Percentiles rank a stretch among this genome's conserved stretches.
Evolutionary conservation across 2,888 invertebrate species (phyloP).

Genomic region (Lampropteryx suffumata): DNA sequence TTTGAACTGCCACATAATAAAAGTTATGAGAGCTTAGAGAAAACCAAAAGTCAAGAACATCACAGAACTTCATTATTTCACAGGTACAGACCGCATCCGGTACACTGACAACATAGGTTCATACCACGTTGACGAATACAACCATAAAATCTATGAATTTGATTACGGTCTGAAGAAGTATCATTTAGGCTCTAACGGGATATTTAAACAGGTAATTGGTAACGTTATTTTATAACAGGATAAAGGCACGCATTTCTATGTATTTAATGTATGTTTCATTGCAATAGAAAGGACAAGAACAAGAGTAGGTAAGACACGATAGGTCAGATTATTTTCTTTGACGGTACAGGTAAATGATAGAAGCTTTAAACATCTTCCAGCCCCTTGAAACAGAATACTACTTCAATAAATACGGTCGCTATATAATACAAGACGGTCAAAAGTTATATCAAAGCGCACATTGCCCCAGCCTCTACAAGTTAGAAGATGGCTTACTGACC

Average conservation of each 20-base stretch:
- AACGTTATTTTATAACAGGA: too few relatives aligned
- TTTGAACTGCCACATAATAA: too few relatives aligned
- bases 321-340: too few relatives aligned
- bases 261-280: too few relatives aligned
- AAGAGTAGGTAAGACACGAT: too few relatives aligned
- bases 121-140: conserved; percentile 60
- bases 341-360: too few relatives aligned
- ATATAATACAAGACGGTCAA: conserved; percentile 41
- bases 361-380: conserved; percentile 5
- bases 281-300: too few relatives aligned
- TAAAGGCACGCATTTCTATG: too few relatives aligned
- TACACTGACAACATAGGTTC: conserved; percentile 51
- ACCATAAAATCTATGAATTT: conserved; percentile 61
- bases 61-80: conserved; percentile 1
- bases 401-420: conserved; percentile 59
- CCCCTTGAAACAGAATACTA: conserved; percentile 41
- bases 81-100: conserved; percentile 51
- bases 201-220: conserved; percentile 41
- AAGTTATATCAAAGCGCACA: conserved; percentile 57
- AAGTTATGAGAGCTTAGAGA: too few relatives aligned
- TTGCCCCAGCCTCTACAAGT: conserved; percentile 56
- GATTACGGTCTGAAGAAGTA: conserved; percentile 47
- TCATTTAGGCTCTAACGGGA: conserved; percentile 54
- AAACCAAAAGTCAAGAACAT: too few relatives aligned
- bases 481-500: conserved; percentile 44